phyloP scores from a whole-genome alignment of 1,140 invertebrate genomes.

The Bombus balteatus region DNA sequence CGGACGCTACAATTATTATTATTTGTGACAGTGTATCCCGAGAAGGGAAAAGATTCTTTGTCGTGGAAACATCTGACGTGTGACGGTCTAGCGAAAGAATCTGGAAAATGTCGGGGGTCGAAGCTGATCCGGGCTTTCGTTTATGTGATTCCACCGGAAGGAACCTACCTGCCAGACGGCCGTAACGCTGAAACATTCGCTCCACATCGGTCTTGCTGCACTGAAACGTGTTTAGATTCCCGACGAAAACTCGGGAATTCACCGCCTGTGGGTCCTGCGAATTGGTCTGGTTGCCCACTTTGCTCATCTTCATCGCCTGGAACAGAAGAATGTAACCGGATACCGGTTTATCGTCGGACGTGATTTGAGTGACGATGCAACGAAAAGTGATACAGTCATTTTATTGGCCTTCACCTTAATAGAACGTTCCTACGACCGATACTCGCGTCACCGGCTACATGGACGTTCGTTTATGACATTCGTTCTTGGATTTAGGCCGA shows the following conservation, averaged over 20 bases:
- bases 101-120: not conserved
- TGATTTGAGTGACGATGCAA: conserved; percentile 40
- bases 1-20: not conserved
- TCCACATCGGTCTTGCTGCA: conserved; percentile 94
- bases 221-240: conserved; percentile 95
- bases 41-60: not conserved
- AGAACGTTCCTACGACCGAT: not conserved
- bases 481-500: not conserved
- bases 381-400: conserved; percentile 43
- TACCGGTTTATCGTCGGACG: conserved; percentile 35
- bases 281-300: conserved; percentile 94
- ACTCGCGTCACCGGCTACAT: not conserved
- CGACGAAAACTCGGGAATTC: conserved; percentile 94
- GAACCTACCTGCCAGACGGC: conserved; percentile 89
- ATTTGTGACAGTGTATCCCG: too few relatives aligned
- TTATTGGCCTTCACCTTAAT: not conserved
- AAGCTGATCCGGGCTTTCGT: conserved; percentile 29
- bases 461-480: conserved; percentile 13
- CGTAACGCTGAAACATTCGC: conserved; percentile 93
- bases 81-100: not conserved
- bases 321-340: conserved; percentile 65
- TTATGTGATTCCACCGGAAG: conserved; percentile 33
- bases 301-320: conserved; percentile 89
- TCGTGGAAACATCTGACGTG: conserved; percentile 20
- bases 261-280: conserved; percentile 93